These are phyloP conservation scores for Strigamia transsilvanica DNA, from an alignment of 2,888 invertebrate genomes.

Conservation along the genomic window DNA sequence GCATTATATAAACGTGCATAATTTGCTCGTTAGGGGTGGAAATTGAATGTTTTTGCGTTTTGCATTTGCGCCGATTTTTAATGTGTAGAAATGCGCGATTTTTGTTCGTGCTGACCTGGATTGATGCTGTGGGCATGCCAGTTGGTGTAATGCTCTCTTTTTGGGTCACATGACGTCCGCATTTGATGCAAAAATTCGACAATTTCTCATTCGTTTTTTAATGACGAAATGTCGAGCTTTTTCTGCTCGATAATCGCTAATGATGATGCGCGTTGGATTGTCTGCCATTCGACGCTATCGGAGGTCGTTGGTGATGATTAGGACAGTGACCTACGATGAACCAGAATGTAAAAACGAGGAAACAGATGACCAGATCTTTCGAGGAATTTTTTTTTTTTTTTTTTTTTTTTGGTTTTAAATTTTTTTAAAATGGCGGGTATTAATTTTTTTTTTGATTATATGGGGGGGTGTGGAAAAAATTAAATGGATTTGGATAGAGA, in stretches of 20 bases:
- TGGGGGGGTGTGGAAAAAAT: neutral
- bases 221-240: too few species aligned
- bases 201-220: neutral
- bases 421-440: too few species aligned
- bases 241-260: too few species aligned
- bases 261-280: too few species aligned
- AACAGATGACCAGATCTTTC: neutral
- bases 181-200: neutral
- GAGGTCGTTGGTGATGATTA: conserved; percentile 2
- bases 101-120: neutral
- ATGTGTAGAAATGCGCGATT: neutral
- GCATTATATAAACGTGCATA: too few species aligned
- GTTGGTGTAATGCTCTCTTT: conserved; percentile 46
- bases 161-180: conserved; percentile 35
- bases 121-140: neutral
- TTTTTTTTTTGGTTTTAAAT: too few species aligned
- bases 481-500: neutral
- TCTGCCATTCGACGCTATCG: neutral
- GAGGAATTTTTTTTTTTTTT: neutral
- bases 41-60: too few species aligned
- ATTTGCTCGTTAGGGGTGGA: too few species aligned
- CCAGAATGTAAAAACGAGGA: conserved; percentile 25
- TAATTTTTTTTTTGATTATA: neutral
- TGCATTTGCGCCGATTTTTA: too few species aligned
- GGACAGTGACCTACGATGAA: conserved; percentile 23